phyloP scores from a whole-genome alignment of 2,113 vertebrate species.

The Carlito syrichta region DNA sequence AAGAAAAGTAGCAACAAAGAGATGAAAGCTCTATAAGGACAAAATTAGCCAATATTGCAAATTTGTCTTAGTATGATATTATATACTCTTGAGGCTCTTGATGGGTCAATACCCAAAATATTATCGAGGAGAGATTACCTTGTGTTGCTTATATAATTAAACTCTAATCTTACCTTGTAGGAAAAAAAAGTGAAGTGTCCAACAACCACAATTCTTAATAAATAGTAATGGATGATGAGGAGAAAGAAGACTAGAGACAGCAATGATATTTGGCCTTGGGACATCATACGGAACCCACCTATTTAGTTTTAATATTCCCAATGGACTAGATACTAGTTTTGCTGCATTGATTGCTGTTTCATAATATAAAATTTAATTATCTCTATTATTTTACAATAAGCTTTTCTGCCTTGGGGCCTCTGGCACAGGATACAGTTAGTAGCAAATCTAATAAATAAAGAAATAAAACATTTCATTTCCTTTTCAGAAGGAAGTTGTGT shows the following conservation, averaged over 20 bases:
- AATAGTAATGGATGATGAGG: constrained; percentile 55
- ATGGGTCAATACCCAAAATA: neutral
- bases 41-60: neutral
- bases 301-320: constrained; percentile 62
- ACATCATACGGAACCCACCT: constrained; percentile 53
- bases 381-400: constrained; percentile 78
- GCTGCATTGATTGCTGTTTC: constrained; percentile 73
- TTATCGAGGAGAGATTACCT: neutral
- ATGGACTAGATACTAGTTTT: constrained; percentile 63
- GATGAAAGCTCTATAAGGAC: neutral
- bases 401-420: constrained; percentile 67
- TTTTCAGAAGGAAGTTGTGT: constrained; percentile 60
- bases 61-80: neutral
- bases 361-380: constrained; percentile 80
- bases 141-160: constrained; percentile 30
- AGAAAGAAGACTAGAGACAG: constrained; percentile 4
- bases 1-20: neutral
- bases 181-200: neutral
- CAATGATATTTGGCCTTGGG: constrained; percentile 58
- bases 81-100: neutral
- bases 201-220: constrained; percentile 54
- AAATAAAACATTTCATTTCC: constrained; percentile 76
- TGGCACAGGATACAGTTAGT: constrained; percentile 58
- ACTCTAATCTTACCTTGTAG: neutral
- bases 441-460: constrained; percentile 78